Evolutionary conservation across 1,140 invertebrate genomes (phyloP), one percentile per base, ranked within the genome.

Genomic region (Telenomus remus): DNA sequence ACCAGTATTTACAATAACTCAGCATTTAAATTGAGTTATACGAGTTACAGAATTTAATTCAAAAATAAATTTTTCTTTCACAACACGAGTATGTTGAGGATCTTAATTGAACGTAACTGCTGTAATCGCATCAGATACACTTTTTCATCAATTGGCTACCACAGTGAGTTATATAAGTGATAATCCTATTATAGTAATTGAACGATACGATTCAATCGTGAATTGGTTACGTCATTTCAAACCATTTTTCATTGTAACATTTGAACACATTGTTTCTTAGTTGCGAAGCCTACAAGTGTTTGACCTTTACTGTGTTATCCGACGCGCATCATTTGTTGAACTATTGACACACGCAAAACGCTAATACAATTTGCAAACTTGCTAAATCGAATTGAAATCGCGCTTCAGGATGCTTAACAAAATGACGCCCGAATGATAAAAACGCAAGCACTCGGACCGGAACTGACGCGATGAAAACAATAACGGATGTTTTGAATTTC

Each of bases 281-380:
- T 66, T 66, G 55, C 55, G 61, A 66, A 73, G 63, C 61, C 70
- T 46, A 66, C 70, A 66, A 73, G 56, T 73, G 63, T 9, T 49
- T 61, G 70, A 73, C 70, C 63, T 73, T 61, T 73, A 56, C 61
- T 66, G n/a, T 73, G 63, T 66, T 73, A 61, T 56, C 56, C 56
- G 46, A 66, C 49, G 37, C 15, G 55, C 19, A 66, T 66, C 61
- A 61, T 66, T 73, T 66, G 57, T 49, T 48, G 48, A 60, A 48
- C 49, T 73, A 65, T 59, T 65, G 49, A 65, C 61, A 63, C 13
- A 54, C 55, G 54, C 55, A 65, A 27, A n/a, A 27, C 47, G 49
- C 35, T 73, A 73, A 73, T 73, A 54, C 13, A 61, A 65, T 73
- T 65, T 73, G 55, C 43, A 65, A 72, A 47, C 49, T 54, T 12